Percentiles rank a stretch among this genome's conserved stretches.
Evolutionary conservation across 2,113 vertebrate genomes (phyloP).

Genomic region (Odontophorus gujanensis): DNA sequence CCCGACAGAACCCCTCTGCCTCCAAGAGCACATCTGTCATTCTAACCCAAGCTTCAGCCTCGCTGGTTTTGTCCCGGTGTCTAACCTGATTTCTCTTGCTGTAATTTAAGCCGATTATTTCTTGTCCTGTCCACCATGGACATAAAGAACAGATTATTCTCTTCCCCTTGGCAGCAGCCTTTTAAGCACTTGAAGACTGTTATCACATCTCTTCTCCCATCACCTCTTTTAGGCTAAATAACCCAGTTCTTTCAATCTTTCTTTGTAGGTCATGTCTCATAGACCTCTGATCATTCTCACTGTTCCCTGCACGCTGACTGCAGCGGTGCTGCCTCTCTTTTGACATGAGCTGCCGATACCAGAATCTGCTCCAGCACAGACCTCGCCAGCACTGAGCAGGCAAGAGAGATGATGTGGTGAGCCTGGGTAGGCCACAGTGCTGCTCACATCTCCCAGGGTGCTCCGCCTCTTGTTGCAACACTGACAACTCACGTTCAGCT

Average conservation of each 20-base stretch:
- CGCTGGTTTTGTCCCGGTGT: background rate
- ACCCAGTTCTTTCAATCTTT: slow-evolving; percentile 73
- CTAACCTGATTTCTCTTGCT: slow-evolving; percentile 62
- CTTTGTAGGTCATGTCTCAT: slow-evolving; percentile 68
- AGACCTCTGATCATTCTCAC: slow-evolving; percentile 64
- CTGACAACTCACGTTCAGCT: background rate
- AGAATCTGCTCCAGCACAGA: background rate
- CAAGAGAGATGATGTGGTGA: background rate
- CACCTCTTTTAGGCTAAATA: slow-evolving; percentile 73
- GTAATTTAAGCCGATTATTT: slow-evolving; percentile 72
- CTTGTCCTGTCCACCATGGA: slow-evolving; percentile 56
- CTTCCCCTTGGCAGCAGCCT: slow-evolving; percentile 58
- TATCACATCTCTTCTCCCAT: slow-evolving; percentile 70
- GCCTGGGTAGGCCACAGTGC: background rate
- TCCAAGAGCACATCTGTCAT: background rate
- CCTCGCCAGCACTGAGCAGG: background rate
- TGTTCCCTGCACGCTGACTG: background rate
- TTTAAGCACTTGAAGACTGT: slow-evolving; percentile 68
- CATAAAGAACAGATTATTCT: slow-evolving; percentile 71
- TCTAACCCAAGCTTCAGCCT: background rate
- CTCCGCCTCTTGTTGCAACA: background rate
- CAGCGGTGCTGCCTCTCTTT: slow-evolving; percentile 10
- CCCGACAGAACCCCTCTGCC: background rate
- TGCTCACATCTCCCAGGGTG: background rate
- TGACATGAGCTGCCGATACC: background rate